Evolutionary conservation across 1,140 invertebrate species (phyloP), one percentile per base, ranked within the genome.

Genomic region (Triops cancriformis): DNA sequence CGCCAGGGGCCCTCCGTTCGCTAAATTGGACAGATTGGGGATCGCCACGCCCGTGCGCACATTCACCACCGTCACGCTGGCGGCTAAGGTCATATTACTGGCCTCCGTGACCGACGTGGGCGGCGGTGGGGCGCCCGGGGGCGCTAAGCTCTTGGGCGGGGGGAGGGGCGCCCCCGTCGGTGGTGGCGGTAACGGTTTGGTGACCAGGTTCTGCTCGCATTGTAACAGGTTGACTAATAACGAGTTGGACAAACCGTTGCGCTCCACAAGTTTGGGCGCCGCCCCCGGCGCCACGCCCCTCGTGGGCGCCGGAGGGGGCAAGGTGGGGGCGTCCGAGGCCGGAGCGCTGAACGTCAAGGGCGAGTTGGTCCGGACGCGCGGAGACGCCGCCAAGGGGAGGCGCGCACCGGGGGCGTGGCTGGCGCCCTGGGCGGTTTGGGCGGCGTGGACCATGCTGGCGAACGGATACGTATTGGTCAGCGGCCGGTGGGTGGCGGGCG

Each of bases 371-470:
- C 37, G n/a, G 23, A 79, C 26, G 14, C 37, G 26, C 31, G 72
- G 18, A 23, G 41, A 10, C 9, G 73, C n/a, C 12, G 77, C 37
- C 45, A 83, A 82, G n/a, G 83, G 82, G 42, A 83, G 82, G 72
- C 83, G 82, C 27, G 83, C 82, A 72, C 83, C 82, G 51, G 83
- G 80, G 73, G 73, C 78, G 79, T 75, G 76, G 42, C 72, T 80
- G 79, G 37, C 77, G 43, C 82, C 82, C 75, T 86, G 85, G 79
- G 88, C 87, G 18, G 88, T 86, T 74, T 84, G 88, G 6, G 89
- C 89, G 74, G 93, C 93, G 82, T 95, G 93, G 75, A 92, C 93
- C 93, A 96, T 95, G 84, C 93, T 94, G 80, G 92, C 91, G 83
- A 94, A 96, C 23, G 94, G 93, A 85, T 92, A 95, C 81, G 89